Base-by-base conservation (phyloP, 2,888 invertebrate species). In the Leptinotarsa tumamoca region DNA sequence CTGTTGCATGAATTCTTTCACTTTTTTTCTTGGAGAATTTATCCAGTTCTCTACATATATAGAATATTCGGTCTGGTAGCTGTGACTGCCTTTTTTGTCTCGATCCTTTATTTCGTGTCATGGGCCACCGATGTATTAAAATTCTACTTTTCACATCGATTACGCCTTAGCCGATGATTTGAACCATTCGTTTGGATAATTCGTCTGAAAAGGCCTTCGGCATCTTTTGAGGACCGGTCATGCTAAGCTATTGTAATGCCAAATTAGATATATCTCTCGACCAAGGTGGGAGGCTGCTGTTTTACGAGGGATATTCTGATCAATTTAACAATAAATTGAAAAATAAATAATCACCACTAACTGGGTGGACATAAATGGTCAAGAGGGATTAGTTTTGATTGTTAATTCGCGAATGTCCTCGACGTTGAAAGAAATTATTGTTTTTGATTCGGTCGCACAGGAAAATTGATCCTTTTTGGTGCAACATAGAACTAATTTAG, bases 121-220 rank as follows among this genome's bases (percentile, higher is more conserved):
- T 63, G 74, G 71, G 69, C 74, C 56, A 71, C 69, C 74, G 67
- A 74, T 69, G 72, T 84, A 85, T 85, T 84, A 84, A 85, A 84
- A 85, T 84, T 85, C 85, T 84, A 79, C 83, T 84, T 85, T 85
- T 86, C 86, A 85, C 83, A 85, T 84, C 84, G 85, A 86, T 85
- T 86, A 86, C 78, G 80, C 74, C 83, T 82, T 82, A 84, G 83
- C 79, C 79, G 82, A 84, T 85, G 84, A 81, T 77, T 77, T 71
- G 73, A 67, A 66, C 67, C 74, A 70, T 71, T 80, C 81, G 80
- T 80, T 80, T 78, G 78, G 79, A 78, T 80, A 80, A 81, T 83
- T 81, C 81, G 78, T 78, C 58, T 21, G 58, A 70, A 58, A 58
- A 70, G 58, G 49, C 21, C 70, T 43, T 70, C 70, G 70, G 70